These are phyloP conservation scores for Lumbricus terrestris DNA, from an alignment of 2,888 invertebrate genomes.

Conservation along the genomic window DNA sequence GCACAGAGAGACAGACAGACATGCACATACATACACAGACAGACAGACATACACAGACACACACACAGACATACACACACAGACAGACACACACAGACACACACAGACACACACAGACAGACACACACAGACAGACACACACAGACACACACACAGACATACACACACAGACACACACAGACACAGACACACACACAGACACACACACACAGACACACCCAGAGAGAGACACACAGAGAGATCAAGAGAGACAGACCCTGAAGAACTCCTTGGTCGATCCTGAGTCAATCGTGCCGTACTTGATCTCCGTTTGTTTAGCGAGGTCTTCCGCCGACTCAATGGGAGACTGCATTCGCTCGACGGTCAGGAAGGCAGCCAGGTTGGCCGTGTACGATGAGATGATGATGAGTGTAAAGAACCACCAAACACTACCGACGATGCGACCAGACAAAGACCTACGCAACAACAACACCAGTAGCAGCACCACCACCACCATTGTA, in stretches of 20 bases:
- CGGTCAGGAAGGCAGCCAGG: constrained; percentile 87
- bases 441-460: constrained; percentile 80
- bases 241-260: constrained; percentile 63
- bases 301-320: constrained; percentile 86
- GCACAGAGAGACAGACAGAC: not conserved
- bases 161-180: constrained; percentile 48
- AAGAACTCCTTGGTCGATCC: constrained; percentile 85
- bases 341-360: constrained; percentile 91
- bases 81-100: not conserved
- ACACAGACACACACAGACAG: not conserved
- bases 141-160: not conserved
- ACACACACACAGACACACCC: no score
- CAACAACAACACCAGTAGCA: no score
- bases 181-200: not conserved
- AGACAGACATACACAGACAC: not conserved
- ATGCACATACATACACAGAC: not conserved
- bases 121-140: not conserved
- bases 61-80: not conserved
- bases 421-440: constrained; percentile 97
- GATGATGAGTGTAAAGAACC: constrained; percentile 97
- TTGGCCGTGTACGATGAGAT: constrained; percentile 98
- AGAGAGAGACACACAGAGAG: not conserved
- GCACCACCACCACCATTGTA: not conserved
- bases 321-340: constrained; percentile 88
- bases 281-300: constrained; percentile 75